phyloP scores from a whole-genome alignment of 1,140 invertebrate species.

The Bombus impatiens region DNA sequence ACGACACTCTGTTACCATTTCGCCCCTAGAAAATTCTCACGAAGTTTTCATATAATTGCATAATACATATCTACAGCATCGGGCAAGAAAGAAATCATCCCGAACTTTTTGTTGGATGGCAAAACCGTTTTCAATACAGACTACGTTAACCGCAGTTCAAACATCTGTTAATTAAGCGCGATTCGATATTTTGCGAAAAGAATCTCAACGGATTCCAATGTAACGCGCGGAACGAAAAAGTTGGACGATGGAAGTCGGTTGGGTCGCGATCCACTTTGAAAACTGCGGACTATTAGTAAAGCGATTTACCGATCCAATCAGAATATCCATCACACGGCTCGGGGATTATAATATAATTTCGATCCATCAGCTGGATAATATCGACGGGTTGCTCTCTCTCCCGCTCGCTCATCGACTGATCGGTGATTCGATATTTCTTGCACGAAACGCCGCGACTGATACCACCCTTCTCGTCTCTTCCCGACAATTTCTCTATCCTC shows the following conservation, averaged over 20 bases:
- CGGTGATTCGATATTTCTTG: constrained; percentile 65
- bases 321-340: constrained; percentile 68
- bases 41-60: no score
- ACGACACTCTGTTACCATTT: neutral
- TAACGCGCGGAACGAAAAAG: neutral
- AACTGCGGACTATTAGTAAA: constrained; percentile 51
- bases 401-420: constrained; percentile 39
- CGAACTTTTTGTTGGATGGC: no score
- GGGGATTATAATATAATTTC: constrained; percentile 74
- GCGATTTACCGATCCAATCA: constrained; percentile 65
- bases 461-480: neutral
- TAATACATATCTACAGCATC: no score
- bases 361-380: constrained; percentile 57
- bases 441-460: neutral
- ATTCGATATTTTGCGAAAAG: neutral
- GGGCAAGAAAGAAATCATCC: no score
- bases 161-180: neutral
- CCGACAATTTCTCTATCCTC: constrained; percentile 7
- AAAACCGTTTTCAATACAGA: no score
- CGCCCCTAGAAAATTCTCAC: neutral
- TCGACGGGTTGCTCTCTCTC: constrained; percentile 7
- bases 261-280: constrained; percentile 33
- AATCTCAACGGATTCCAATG: neutral
- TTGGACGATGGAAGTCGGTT: constrained; percentile 8
- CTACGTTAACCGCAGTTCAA: neutral